These are phyloP conservation scores for Melanostoma mellinum DNA, from an alignment of 2,888 invertebrate species.

Conservation along the genomic window DNA sequence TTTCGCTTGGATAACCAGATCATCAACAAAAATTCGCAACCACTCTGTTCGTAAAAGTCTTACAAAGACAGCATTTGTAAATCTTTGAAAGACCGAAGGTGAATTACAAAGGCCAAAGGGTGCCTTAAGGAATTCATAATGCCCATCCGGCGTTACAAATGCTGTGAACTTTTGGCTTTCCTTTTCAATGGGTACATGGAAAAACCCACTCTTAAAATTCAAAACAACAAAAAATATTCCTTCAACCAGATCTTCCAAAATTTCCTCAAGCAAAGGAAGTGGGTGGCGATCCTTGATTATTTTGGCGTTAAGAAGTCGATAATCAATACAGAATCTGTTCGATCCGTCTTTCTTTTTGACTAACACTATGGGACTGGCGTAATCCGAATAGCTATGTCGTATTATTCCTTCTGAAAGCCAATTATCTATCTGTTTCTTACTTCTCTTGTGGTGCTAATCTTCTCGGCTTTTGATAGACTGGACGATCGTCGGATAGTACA, in stretches of 20 bases:
- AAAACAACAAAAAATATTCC: constrained; percentile 12
- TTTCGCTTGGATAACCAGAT: constrained; percentile 1
- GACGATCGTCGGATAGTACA: constrained; percentile 7
- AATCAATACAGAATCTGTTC: constrained; percentile 72
- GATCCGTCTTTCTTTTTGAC: no score
- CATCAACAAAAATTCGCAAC: constrained; percentile 13
- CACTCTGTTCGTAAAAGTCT: not conserved
- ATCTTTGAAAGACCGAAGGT: constrained; percentile 20
- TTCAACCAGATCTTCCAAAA: not conserved
- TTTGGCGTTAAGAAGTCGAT: constrained; percentile 4
- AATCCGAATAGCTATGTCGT: no score
- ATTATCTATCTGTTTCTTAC: constrained; percentile 74
- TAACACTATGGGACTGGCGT: no score
- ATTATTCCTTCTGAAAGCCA: no score
- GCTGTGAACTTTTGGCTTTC: not conserved
- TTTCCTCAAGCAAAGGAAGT: constrained; percentile 53
- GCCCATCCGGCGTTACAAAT: constrained; percentile 8
- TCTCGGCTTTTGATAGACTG: constrained; percentile 5
- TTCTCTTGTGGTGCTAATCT: constrained; percentile 37
- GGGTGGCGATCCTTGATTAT: constrained; percentile 33
- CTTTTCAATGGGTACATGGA: constrained; percentile 41
- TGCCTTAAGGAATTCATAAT: constrained; percentile 20
- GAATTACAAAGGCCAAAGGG: constrained; percentile 46
- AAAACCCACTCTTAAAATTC: constrained; percentile 50
- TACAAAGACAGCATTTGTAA: constrained; percentile 12